Conservation (phyloP, 2,113 vertebrate species). For the Dasypus novemcinctus region DNA sequence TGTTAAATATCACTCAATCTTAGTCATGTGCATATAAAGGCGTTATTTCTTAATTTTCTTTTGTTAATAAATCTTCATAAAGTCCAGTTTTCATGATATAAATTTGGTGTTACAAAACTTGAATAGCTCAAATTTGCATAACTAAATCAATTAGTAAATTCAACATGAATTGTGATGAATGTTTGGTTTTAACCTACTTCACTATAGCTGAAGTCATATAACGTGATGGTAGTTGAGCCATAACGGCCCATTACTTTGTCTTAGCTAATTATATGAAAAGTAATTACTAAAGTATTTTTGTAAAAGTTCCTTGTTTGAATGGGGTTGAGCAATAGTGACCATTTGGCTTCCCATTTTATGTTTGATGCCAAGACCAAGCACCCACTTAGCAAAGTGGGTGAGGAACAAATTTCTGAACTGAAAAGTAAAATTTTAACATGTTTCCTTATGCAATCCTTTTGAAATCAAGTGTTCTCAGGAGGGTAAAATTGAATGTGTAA, state of each 20-base stretch:
- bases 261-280: background rate
- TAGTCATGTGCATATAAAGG: background rate
- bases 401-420: background rate
- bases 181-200: background rate
- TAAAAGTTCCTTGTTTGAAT: background rate
- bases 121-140: background rate
- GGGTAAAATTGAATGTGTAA: background rate
- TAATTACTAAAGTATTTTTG: background rate
- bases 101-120: background rate
- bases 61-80: background rate
- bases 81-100: background rate
- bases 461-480: background rate
- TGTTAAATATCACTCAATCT: background rate
- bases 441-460: background rate
- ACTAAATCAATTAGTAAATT: slow-evolving; percentile 12
- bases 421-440: background rate
- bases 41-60: background rate
- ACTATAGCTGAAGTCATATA: background rate
- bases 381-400: background rate
- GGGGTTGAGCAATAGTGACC: background rate
- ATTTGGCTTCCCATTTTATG: background rate
- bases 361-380: background rate
- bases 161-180: background rate
- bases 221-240: background rate
- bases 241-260: background rate